phyloP scores from a whole-genome alignment of 1,140 invertebrate genomes.

The Drosophila tsacasi region DNA sequence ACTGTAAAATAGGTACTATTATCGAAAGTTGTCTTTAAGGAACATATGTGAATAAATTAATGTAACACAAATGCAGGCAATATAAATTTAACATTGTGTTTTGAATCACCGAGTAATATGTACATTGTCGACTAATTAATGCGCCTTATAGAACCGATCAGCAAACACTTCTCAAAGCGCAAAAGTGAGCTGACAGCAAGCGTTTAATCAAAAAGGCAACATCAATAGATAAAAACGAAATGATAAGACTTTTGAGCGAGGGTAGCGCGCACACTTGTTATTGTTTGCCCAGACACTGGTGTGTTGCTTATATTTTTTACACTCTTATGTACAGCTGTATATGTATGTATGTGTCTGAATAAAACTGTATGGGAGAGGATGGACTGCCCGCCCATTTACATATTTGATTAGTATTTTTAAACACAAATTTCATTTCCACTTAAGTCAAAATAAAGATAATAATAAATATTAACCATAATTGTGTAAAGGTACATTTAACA shows the following conservation, averaged over 20 bases:
- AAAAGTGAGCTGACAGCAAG: constrained; percentile 7
- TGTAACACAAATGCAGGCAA: not conserved
- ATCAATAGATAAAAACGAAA: constrained; percentile 54
- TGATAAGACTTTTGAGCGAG: constrained; percentile 55
- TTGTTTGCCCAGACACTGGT: constrained; percentile 1
- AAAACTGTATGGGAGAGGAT: not conserved
- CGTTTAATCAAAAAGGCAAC: constrained; percentile 46
- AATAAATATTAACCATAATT: not conserved
- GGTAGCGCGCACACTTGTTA: constrained; percentile 13
- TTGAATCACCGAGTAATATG: not conserved
- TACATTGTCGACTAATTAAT: not conserved
- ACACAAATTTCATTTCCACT: not conserved
- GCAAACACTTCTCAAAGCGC: constrained; percentile 7
- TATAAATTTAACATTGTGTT: not conserved
- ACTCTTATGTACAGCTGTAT: constrained; percentile 1
- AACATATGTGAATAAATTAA: not conserved
- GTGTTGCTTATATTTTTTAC: constrained; percentile 12
- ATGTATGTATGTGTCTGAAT: not conserved
- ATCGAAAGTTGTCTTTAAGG: not conserved
- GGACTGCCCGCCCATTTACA: not conserved
- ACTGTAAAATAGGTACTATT: no score
- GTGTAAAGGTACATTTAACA: not conserved
- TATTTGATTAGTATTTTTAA: not conserved
- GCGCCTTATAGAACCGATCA: constrained; percentile 2
- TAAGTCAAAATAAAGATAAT: not conserved